phyloP scores from a whole-genome alignment of 2,888 invertebrate genomes.

The Zhuqinia jingwanae region DNA sequence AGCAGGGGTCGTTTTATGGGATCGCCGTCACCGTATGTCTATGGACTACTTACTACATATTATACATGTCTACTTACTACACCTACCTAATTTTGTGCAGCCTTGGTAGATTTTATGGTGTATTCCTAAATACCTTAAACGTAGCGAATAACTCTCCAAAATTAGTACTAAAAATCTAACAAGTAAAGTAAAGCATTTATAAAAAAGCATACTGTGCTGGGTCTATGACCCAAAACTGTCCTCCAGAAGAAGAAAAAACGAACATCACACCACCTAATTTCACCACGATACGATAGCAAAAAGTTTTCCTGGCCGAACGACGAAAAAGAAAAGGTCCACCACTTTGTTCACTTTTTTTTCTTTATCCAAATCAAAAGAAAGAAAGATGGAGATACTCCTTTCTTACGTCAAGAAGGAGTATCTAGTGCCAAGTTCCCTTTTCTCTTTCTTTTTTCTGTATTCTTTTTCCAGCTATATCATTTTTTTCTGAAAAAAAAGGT shows the following conservation, averaged over 20 bases:
- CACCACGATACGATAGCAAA: background rate
- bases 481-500: background rate
- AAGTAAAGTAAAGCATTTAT: background rate
- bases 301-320: background rate
- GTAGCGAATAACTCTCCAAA: too few species aligned
- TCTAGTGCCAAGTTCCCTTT: slow-evolving; percentile 33
- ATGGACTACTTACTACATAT: background rate
- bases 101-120: background rate
- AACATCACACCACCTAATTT: background rate
- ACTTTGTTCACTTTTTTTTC: slow-evolving; percentile 12
- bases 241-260: slow-evolving; percentile 11
- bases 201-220: background rate
- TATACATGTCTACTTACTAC: background rate
- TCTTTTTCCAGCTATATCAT: background rate
- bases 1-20: slow-evolving; percentile 3
- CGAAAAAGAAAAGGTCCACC: slow-evolving; percentile 29
- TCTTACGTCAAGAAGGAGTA: slow-evolving; percentile 7
- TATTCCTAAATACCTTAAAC: too few species aligned
- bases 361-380: background rate
- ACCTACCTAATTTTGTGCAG: background rate
- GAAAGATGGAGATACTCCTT: background rate
- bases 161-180: background rate
- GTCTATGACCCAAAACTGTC: slow-evolving; percentile 32
- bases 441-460: background rate
- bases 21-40: background rate